Conservation (phyloP, 1,140 invertebrate species). For the Calephelis nemesis region DNA sequence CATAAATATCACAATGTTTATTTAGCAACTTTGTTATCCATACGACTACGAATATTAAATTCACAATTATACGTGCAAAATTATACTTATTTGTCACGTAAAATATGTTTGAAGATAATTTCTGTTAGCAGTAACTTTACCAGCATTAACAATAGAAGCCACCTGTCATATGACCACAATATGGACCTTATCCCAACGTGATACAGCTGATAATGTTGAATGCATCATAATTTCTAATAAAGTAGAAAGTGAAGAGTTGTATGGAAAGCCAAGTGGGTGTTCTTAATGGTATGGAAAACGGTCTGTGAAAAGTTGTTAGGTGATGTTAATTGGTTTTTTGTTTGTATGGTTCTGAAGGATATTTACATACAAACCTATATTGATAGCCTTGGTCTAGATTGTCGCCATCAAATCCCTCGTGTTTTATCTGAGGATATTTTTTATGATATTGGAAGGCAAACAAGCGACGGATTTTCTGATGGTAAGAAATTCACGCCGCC, state of each 20-base stretch:
- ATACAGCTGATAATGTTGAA: background rate
- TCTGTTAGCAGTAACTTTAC: constrained; percentile 16
- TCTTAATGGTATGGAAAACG: constrained; percentile 9
- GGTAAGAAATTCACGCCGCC: too few species aligned
- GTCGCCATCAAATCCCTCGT: too few species aligned
- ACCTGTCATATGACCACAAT: constrained; percentile 6
- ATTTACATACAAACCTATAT: too few species aligned
- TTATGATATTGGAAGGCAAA: too few species aligned
- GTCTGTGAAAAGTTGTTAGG: constrained; percentile 1
- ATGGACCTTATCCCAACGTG: background rate
- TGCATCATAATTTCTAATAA: constrained; percentile 9
- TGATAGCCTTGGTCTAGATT: too few species aligned
- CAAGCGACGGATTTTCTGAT: too few species aligned
- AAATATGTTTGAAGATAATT: constrained; percentile 16
- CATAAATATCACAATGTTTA: too few species aligned
- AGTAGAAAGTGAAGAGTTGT: background rate
- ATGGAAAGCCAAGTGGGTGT: constrained; percentile 1
- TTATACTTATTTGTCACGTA: constrained; percentile 11
- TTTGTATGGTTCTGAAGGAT: background rate
- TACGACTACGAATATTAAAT: background rate
- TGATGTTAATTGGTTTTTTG: background rate
- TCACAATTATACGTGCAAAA: background rate
- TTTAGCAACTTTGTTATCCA: too few species aligned
- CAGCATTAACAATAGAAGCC: constrained; percentile 1
- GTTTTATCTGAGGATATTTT: too few species aligned